A percentile compares a stretch with the other conserved stretches of the same genome.
Conservation (phyloP, 2,888 invertebrate genomes). For the Cheilosia soror region DNA sequence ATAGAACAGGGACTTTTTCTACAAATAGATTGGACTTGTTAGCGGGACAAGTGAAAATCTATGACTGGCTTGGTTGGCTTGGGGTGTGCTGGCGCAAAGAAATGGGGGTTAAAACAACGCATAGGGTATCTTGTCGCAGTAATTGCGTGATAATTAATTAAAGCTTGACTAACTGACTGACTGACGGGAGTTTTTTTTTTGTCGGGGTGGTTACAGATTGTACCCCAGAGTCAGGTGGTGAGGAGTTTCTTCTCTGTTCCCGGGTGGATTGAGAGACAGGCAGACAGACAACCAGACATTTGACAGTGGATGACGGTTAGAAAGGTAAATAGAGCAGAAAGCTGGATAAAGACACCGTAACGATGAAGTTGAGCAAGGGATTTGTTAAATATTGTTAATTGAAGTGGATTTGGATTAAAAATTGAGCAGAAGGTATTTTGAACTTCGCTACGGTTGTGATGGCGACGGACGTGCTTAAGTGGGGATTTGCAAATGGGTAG, state of each 20-base stretch:
- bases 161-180: conserved; percentile 74
- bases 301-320: conserved; percentile 64
- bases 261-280: conserved; percentile 59
- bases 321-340: conserved; percentile 46
- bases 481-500: conserved; percentile 23
- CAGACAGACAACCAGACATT: conserved; percentile 67
- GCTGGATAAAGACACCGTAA: conserved; percentile 35
- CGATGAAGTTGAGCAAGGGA: conserved; percentile 57
- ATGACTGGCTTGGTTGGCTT: conserved; percentile 19
- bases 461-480: conserved; percentile 59
- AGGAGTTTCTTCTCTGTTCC: conserved; percentile 34
- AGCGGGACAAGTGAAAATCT: conserved; percentile 62
- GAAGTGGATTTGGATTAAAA: conserved; percentile 71
- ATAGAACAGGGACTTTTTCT: conserved; percentile 10
- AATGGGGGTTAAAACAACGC: conserved; percentile 42
- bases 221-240: conserved; percentile 52
- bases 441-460: conserved; percentile 16
- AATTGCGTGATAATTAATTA: conserved; percentile 78
- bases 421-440: conserved; percentile 42
- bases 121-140: conserved; percentile 76
- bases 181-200: conserved; percentile 29
- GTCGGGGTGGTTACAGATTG: conserved; percentile 50
- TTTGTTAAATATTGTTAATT: conserved; percentile 73
- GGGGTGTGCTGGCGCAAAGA: conserved; percentile 12
- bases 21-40: conserved; percentile 47